A percentile compares a stretch with the other conserved stretches of the same genome.
Evolutionary conservation across 2,888 invertebrate genomes (phyloP).

Genomic region (Pseudococcus jackbeardsleyi): DNA sequence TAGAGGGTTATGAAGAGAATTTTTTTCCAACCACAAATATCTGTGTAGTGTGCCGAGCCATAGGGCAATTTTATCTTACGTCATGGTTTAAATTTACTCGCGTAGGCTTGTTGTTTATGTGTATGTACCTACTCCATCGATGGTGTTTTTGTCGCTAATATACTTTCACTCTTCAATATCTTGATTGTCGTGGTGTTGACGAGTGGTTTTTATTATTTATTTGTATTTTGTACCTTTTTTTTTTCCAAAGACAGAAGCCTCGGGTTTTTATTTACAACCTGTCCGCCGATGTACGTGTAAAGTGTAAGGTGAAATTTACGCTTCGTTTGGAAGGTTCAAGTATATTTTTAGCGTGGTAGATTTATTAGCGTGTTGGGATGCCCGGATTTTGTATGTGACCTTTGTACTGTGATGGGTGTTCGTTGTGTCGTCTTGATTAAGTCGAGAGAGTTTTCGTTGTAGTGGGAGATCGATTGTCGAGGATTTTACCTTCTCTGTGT

Average conservation of each 20-base stretch:
- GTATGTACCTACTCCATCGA: not conserved
- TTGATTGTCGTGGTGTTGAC: not conserved
- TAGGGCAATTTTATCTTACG: slow-evolving; percentile 6
- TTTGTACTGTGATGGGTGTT: not conserved
- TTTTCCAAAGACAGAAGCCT: not conserved
- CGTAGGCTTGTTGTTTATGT: not conserved
- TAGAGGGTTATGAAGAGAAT: not conserved
- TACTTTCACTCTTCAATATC: slow-evolving; percentile 41
- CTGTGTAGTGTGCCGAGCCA: not conserved
- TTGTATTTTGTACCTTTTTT: not conserved
- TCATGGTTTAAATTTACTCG: slow-evolving; percentile 14
- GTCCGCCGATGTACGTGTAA: not conserved
- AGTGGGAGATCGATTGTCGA: too few relatives aligned
- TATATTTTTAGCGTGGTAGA: not conserved
- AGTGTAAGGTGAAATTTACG: slow-evolving; percentile 29
- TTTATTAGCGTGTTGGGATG: not conserved
- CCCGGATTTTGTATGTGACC: not conserved
- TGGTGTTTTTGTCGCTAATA: slow-evolving; percentile 1
- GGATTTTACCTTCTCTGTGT: too few relatives aligned
- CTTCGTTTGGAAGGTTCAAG: slow-evolving; percentile 15
- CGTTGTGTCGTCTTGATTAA: too few relatives aligned
- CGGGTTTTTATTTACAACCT: slow-evolving; percentile 7
- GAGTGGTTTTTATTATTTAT: not conserved
- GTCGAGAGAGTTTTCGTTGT: too few relatives aligned
- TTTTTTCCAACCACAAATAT: slow-evolving; percentile 8